Conservation (phyloP, 2,888 invertebrate genomes). For the Netelia fuscicornis region DNA sequence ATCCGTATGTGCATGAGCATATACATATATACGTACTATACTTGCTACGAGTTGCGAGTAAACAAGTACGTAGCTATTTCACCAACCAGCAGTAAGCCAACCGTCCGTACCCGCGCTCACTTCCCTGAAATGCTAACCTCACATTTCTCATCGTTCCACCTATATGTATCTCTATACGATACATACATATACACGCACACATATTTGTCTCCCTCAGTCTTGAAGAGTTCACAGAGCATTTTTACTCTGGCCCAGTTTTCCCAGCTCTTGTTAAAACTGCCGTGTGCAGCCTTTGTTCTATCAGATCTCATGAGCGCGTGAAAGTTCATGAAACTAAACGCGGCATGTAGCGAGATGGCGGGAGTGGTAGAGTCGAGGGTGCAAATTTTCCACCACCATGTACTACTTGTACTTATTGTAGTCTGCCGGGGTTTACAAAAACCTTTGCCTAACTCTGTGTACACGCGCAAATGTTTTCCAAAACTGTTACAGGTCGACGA, state of each 20-base stretch:
- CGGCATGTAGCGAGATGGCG: conserved; percentile 2
- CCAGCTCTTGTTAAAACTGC: conserved; percentile 61
- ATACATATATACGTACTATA: background rate
- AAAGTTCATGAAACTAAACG: conserved; percentile 67
- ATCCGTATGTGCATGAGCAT: background rate
- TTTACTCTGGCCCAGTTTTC: conserved; percentile 63
- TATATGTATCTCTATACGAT: background rate
- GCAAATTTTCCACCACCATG: background rate
- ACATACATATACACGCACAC: background rate
- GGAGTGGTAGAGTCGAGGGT: background rate
- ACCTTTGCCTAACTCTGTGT: background rate
- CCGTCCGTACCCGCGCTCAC: conserved; percentile 34
- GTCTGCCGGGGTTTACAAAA: background rate
- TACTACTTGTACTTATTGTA: background rate
- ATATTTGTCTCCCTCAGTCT: conserved; percentile 14
- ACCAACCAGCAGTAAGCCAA: conserved; percentile 52
- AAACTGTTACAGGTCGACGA: conserved; percentile 8
- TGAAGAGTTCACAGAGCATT: conserved; percentile 53
- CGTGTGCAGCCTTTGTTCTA: conserved; percentile 56
- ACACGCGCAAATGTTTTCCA: conserved; percentile 12
- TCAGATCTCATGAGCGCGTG: conserved; percentile 60
- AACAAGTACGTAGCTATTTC: conserved; percentile 63
- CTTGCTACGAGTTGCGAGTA: conserved; percentile 59
- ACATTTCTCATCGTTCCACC: conserved; percentile 8
- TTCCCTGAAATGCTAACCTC: conserved; percentile 34